These are phyloP conservation scores for Anser cygnoides DNA, from an alignment of 2,113 vertebrate genomes.

Conservation along the genomic window DNA sequence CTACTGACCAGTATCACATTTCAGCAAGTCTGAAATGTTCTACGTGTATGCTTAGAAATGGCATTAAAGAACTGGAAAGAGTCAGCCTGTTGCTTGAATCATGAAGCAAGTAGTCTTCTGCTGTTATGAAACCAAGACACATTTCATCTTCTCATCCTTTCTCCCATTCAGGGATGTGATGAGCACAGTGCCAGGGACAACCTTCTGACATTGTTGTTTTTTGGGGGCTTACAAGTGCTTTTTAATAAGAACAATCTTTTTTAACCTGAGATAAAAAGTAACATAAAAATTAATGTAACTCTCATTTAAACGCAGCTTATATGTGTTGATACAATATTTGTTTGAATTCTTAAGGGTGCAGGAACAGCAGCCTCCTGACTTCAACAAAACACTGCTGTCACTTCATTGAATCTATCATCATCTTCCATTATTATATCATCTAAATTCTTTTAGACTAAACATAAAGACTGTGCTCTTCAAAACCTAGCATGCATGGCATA, in stretches of 20 bases:
- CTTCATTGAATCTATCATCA: background rate
- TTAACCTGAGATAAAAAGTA: background rate
- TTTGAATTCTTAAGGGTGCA: background rate
- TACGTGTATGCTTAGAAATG: background rate
- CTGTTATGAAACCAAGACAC: background rate
- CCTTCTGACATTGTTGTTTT: background rate
- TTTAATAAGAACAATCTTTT: background rate
- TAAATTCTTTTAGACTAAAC: constrained; percentile 23
- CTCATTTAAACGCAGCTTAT: background rate
- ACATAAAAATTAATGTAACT: background rate
- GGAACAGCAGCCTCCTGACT: background rate
- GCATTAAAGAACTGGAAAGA: background rate
- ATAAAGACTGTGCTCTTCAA: background rate
- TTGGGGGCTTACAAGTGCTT: background rate
- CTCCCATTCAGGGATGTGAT: background rate
- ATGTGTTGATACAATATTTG: background rate
- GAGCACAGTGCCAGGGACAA: background rate
- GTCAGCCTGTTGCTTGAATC: background rate
- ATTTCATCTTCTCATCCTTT: background rate
- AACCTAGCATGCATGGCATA: background rate
- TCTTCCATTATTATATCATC: background rate
- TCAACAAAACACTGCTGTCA: background rate
- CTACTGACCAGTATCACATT: background rate
- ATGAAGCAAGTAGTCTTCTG: background rate
- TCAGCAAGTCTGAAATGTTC: background rate